Percentiles rank a stretch among this genome's conserved stretches.
These are phyloP conservation scores for Cotesia chilonis DNA, from an alignment of 1,140 invertebrate genomes.

Conservation along the genomic window DNA sequence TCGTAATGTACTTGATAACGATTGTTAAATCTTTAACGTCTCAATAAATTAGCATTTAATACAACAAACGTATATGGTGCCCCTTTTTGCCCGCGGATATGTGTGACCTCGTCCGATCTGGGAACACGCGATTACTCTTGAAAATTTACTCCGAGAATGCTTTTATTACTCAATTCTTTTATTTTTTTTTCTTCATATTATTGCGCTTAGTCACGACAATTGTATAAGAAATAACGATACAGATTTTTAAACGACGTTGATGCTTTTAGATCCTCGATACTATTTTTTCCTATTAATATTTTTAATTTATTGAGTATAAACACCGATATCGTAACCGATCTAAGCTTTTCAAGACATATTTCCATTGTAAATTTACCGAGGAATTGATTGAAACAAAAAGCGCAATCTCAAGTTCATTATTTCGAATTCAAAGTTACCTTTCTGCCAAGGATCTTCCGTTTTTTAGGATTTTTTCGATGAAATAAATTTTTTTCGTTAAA, in stretches of 20 bases:
- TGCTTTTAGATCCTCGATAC: too few relatives aligned
- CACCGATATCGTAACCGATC: too few relatives aligned
- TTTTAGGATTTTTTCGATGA: too few relatives aligned
- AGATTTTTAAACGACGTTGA: not conserved
- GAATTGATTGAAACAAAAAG: too few relatives aligned
- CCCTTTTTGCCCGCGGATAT: not conserved
- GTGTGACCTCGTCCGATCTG: not conserved
- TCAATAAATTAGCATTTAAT: conserved; percentile 1
- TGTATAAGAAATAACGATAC: not conserved
- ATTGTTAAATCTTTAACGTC: conserved; percentile 3
- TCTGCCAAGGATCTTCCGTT: too few relatives aligned
- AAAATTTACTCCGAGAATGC: not conserved
- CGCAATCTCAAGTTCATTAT: too few relatives aligned
- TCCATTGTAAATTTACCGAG: too few relatives aligned
- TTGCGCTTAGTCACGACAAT: conserved; percentile 1
- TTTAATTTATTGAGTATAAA: too few relatives aligned
- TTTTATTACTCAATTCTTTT: conserved; percentile 1
- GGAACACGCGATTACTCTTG: conserved; percentile 9
- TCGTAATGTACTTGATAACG: not conserved
- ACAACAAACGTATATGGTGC: not conserved
- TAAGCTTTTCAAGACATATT: too few relatives aligned
- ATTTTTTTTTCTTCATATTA: not conserved
- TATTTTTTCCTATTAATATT: too few relatives aligned
- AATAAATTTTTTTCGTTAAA: too few relatives aligned
- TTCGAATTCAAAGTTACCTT: too few relatives aligned